These are phyloP conservation scores for Nemoura dubitans DNA, from an alignment of 2,888 invertebrate species.

Conservation along the genomic window DNA sequence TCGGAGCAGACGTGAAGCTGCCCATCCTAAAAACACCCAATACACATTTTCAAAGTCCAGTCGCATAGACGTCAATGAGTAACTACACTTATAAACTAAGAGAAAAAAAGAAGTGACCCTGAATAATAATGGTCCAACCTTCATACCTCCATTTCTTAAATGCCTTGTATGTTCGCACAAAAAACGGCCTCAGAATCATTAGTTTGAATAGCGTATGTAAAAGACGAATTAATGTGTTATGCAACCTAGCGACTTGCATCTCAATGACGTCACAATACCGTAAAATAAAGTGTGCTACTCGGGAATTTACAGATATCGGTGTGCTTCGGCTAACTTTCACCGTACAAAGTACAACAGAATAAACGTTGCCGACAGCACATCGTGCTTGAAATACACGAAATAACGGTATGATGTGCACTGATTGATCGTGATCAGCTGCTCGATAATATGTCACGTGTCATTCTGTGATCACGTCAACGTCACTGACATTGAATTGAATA, in stretches of 20 bases:
- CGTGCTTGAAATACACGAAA: not conserved
- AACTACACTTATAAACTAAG: not conserved
- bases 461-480: not conserved
- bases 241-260: not conserved
- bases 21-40: conserved; percentile 70
- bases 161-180: conserved; percentile 17
- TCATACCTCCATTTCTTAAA: conserved; percentile 4
- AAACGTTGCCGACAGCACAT: not conserved
- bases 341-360: not conserved
- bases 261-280: not conserved
- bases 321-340: not conserved
- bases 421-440: not conserved
- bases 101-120: not conserved
- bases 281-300: not conserved
- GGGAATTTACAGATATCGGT: not conserved
- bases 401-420: not conserved
- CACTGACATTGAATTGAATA: not conserved
- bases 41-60: not conserved
- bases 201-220: not conserved
- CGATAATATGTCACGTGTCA: not conserved
- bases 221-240: not conserved
- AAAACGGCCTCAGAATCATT: conserved; percentile 30
- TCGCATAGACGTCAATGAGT: not conserved
- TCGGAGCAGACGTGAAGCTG: conserved; percentile 74
- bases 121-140: not conserved